Base-by-base conservation (phyloP, 2,888 invertebrate genomes). In the Trichogramma dendrolimi region DNA sequence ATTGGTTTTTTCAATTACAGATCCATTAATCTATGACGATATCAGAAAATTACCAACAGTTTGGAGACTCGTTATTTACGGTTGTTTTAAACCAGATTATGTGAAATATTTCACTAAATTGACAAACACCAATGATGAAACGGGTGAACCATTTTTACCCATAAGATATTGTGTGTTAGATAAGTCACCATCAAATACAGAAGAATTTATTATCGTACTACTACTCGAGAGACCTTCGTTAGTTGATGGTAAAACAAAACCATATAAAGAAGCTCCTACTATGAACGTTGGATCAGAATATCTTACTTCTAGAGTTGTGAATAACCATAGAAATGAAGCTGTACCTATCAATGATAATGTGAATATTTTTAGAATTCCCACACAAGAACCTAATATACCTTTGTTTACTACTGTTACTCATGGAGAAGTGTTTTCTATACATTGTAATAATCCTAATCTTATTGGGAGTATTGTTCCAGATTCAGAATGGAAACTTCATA, bases 171-270 rank as follows among this genome's bases (percentile, higher is more conserved):
- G 66, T n/a, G 53, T 66, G 5, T 42, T 66, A 6, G 63, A 63
- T 42, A 66, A 61, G 47, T 61, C 53, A 42, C 63, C 66, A 41
- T 47, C 63, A 39, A 11, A 60, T 50, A 7, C 62, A 62, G 7
- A 66, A 51, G 53, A 61, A 58, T 64, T 57, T 51, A n/a, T 67
- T 60, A 40, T 65, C 38, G 50, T 70, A 52, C 44, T 67, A 52
- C 8, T 66, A 27, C 61, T 66, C 55, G 66, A 66, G 55, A 63
- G 66, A 50, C 56, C 61, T 46, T 57, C 59, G 7, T 41, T 63
- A 1, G 57, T 66, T 44, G 59, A 59, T 27, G 27, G 27, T 27
- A 27, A 27, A 27, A 27, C 27, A 27, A 27, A 27, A 27, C 27
- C 27, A 2, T 27, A 27, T 27, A 27, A 27, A 27, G 27, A 27